Base-by-base conservation (phyloP, 1,140 invertebrate species). In the Physella acuta region DNA sequence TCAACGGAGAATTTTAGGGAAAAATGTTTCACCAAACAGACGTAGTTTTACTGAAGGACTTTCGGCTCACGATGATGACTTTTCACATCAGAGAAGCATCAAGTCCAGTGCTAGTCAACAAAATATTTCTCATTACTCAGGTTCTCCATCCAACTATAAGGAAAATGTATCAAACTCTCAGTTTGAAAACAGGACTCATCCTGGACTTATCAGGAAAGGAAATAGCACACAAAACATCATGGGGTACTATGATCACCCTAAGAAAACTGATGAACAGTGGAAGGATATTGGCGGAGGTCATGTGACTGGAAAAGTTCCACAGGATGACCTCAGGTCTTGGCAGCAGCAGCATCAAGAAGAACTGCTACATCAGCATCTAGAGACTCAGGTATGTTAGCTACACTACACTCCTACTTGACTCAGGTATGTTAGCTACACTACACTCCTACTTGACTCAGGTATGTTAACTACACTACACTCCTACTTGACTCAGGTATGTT, bases 311-410 rank as follows among this genome's bases (percentile, higher is more conserved):
- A 71, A 71, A 36, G 58, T 60, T 17, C 17, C 58, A 4, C 44
- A 71, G 4, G 72, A 66, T 2, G 72, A 72, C 51, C 51, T 77
- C 11, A 64, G 73, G 0, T 70, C 75, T n/a, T 77, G 76, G 76
- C 76, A 77, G 62, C 73, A 75, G 60, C 72, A 74, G 39, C 76
- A 78, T 51, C 73, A 76, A 49, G 71, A 75, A 24, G 63, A 73
- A 39, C 68, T 74, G 3, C 20, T 71, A 5, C 71, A 76, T 71
- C 71, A 71, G 53, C 70, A 73, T 39, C 61, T 76, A 28, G 70
- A 71, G 59, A 71, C 68, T n/a, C 64, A 73, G 69, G 68, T 73
- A 55, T n/a, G 39, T 44, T n/a, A 5, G 39, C 20, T 11, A 20
- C 39, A 11, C 8, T 44, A 11, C 8, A 44, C 20, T 8, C 20